These are phyloP conservation scores for Athripsodes cinereus DNA, from an alignment of 2,888 invertebrate genomes.

Conservation along the genomic window DNA sequence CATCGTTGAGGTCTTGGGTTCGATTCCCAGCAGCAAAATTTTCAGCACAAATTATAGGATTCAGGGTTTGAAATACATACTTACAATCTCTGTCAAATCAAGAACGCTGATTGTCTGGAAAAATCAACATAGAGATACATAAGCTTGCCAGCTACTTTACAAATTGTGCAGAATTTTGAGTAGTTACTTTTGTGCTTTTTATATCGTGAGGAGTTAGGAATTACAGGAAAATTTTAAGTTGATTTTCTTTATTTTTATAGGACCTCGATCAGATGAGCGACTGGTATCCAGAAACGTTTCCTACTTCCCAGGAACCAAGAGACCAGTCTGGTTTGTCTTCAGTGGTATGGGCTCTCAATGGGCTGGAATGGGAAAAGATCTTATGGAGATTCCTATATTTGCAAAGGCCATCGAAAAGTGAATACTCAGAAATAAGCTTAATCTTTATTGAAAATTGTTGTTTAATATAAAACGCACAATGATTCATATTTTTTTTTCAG, in stretches of 20 bases:
- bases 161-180: too few species aligned
- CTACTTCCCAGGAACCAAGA: constrained; percentile 55
- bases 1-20: too few species aligned
- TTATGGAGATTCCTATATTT: constrained; percentile 71
- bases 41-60: too few species aligned
- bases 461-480: background rate
- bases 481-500: constrained; percentile 30
- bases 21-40: too few species aligned
- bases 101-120: too few species aligned
- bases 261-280: constrained; percentile 28
- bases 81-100: too few species aligned
- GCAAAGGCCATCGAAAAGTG: constrained; percentile 61
- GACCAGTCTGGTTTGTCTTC: constrained; percentile 84
- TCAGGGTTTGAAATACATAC: too few species aligned
- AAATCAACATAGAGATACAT: too few species aligned
- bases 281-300: constrained; percentile 47
- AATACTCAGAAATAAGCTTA: too few species aligned
- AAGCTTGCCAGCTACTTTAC: too few species aligned
- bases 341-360: constrained; percentile 91
- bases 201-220: background rate
- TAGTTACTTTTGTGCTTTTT: too few species aligned
- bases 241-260: constrained; percentile 2
- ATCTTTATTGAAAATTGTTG: too few species aligned
- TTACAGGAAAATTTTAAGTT: background rate
- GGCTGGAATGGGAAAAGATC: constrained; percentile 73